A percentile compares a stretch with the other conserved stretches of the same genome.
phyloP scores from a whole-genome alignment of 2,888 invertebrate species.

The Agrochola circellaris region DNA sequence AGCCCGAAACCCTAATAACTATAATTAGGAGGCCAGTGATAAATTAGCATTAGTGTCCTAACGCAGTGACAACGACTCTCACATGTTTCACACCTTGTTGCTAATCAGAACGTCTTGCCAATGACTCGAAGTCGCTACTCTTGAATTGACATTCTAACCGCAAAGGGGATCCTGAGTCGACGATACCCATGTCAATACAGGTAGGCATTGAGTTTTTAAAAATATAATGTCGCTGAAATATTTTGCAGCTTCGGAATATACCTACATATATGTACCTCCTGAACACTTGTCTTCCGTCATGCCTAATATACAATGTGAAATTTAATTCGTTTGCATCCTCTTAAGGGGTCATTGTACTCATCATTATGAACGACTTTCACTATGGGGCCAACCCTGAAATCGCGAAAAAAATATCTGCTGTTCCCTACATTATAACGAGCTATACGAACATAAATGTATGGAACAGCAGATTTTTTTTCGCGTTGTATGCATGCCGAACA shows the following conservation, averaged over 20 bases:
- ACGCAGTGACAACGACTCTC: conserved; percentile 43
- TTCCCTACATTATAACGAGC: no score
- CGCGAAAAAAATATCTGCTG: no score
- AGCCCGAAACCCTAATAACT: conserved; percentile 42
- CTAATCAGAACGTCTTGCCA: conserved; percentile 49
- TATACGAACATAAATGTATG: no score
- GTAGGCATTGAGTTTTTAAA: not conserved
- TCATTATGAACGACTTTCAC: no score
- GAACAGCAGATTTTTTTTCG: no score
- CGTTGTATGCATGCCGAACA: no score
- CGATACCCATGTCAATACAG: conserved; percentile 6
- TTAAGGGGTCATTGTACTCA: no score
- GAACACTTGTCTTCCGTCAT: no score
- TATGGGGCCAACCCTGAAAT: no score
- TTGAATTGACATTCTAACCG: conserved; percentile 23
- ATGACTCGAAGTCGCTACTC: conserved; percentile 7
- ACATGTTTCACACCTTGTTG: conserved; percentile 45
- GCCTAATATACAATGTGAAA: no score
- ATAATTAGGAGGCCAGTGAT: conserved; percentile 56
- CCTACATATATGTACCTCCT: no score
- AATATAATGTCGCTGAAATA: not conserved
- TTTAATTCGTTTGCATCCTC: no score
- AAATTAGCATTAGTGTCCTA: conserved; percentile 60
- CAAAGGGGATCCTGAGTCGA: conserved; percentile 27
- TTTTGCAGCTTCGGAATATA: conserved; percentile 7